Base-by-base conservation (phyloP, 2,113 vertebrate genomes). In the Henicopernis longicauda region DNA sequence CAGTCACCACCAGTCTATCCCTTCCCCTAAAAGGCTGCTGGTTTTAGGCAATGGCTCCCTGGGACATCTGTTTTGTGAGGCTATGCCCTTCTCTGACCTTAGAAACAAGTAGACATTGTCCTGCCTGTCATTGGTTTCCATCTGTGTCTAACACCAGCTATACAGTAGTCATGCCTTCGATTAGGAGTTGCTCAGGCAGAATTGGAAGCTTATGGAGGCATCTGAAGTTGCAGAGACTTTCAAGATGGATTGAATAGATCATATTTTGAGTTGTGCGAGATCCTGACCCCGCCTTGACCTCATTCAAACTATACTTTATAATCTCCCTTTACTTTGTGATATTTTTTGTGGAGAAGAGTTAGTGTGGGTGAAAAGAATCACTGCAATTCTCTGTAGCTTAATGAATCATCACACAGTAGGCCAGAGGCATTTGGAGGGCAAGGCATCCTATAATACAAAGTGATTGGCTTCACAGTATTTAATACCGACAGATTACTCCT, bases 401-500 rank as follows among this genome's bases (percentile, higher is more conserved):
- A 94, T 93, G 93, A 94, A 92, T 95, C 92, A 88, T 86, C 92
- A 91, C 82, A 61, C 58, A 77, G 82, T 22, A 95, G 87, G 82
- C 44, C 90, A 95, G 95, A 96, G 92, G 92, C 94, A 74, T 73
- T 72, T 29, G 44, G 61, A 96, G 93, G 84, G 66, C 78, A 90
- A 80, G 84, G 45, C 78, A 87, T 61, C 72, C 90, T 72, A 77
- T 90, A 88, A 94, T 21, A 94, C 20, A 76, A 71, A 94, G 85
- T 86, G 87, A 94, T 58, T 93, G 93, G 87, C 72, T 95, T 83
- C 74, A 88, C 49, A 73, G 92, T 70, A 83, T 88, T 90, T 94
- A 91, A 95, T 90, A 96, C 72, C 29, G 36, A 94, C 61, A 79
- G 79, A 88, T 87, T 23, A 34, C 57, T 86, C 42, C 52, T 65